Conservation (phyloP, 2,113 vertebrate species). For the Charadrius vociferus region DNA sequence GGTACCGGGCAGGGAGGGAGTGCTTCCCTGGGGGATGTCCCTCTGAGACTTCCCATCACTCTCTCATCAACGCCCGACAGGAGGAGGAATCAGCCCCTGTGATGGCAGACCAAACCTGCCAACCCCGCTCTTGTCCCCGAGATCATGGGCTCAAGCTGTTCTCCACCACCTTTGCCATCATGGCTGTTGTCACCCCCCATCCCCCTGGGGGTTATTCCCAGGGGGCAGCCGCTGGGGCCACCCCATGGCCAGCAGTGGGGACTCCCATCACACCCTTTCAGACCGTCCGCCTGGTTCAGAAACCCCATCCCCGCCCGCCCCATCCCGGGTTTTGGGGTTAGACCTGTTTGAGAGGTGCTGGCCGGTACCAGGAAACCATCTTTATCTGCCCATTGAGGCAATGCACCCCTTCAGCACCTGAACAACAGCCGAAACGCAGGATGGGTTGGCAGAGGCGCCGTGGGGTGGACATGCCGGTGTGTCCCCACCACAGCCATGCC, state of each 20-base stretch:
- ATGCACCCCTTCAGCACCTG: background rate
- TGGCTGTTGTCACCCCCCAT: background rate
- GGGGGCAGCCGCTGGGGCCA: background rate
- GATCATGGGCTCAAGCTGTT: background rate
- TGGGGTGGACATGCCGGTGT: fast-evolving
- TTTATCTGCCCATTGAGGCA: background rate
- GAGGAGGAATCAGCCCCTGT: background rate
- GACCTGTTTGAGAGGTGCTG: background rate
- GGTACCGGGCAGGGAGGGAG: background rate
- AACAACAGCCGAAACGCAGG: background rate
- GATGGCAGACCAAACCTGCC: background rate
- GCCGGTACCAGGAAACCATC: background rate
- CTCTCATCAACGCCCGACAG: background rate
- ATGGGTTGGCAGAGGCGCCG: background rate
- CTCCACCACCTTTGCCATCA: background rate
- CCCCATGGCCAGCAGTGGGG: background rate
- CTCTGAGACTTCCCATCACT: background rate
- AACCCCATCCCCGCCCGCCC: background rate
- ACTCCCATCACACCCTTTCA: background rate
- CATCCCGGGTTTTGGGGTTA: background rate
- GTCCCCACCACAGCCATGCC: background rate
- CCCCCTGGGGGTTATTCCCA: background rate
- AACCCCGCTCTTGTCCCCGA: background rate
- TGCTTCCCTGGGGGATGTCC: background rate
- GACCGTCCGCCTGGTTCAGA: background rate